phyloP scores from a whole-genome alignment of 2,797 vertebrate species.

The Gadopsis bispinosus region DNA sequence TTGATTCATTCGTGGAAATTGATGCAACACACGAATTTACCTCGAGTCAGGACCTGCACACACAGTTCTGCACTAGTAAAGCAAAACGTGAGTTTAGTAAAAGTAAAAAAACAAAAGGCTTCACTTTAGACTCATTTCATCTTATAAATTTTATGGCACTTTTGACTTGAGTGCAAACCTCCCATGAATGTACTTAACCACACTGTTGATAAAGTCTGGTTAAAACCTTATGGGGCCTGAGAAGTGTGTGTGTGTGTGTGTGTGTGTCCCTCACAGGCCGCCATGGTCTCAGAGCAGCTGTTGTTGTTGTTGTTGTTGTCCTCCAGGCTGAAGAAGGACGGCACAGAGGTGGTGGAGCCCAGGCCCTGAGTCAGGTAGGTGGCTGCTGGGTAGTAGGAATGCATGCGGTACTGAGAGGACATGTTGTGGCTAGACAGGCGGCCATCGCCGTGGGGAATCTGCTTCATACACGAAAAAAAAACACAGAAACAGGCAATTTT shows the following conservation, averaged over 20 bases:
- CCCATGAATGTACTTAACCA: conserved; percentile 78
- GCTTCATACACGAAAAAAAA: conserved; percentile 19
- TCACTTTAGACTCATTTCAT: conserved; percentile 69
- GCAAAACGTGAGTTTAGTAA: conserved; percentile 37
- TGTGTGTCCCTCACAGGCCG: conserved; percentile 85
- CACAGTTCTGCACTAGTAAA: conserved; percentile 28
- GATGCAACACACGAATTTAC: background rate
- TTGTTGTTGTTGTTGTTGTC: conserved; percentile 82
- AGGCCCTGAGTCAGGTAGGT: conserved; percentile 91
- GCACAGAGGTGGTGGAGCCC: conserved; percentile 79
- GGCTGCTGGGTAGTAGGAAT: conserved; percentile 91
- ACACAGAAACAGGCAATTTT: conserved; percentile 6
- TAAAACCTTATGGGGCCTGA: conserved; percentile 81
- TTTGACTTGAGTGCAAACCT: conserved; percentile 73
- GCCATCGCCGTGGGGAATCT: conserved; percentile 89
- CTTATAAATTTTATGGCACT: conserved; percentile 73
- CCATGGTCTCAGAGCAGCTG: conserved; percentile 85
- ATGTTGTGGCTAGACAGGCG: conserved; percentile 83
- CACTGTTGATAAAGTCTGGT: conserved; percentile 79
- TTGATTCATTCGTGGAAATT: background rate
- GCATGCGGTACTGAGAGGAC: conserved; percentile 92
- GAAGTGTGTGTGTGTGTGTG: conserved; percentile 7
- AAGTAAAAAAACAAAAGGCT: conserved; percentile 62
- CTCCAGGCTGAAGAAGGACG: conserved; percentile 88
- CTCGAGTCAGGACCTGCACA: background rate